Conservation (phyloP, 2,797 vertebrate species). For the Sebastes taczanowskii region DNA sequence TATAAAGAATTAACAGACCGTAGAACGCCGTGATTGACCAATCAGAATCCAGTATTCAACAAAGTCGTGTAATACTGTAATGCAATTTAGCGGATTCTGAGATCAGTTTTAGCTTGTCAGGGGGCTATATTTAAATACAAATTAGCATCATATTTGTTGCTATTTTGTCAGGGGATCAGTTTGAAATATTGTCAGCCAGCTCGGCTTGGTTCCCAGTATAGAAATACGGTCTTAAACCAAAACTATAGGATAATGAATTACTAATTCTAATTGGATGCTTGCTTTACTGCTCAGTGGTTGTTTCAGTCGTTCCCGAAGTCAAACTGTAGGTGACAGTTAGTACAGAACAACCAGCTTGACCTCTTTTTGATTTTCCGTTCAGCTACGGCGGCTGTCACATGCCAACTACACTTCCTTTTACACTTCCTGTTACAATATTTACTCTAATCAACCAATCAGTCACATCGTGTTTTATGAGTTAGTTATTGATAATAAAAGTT, state of each 20-base stretch:
- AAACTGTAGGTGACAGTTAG: neutral
- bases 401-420: neutral
- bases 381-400: neutral
- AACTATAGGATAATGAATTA: neutral
- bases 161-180: neutral
- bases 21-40: too few relatives aligned
- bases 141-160: neutral
- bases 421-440: neutral
- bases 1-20: too few relatives aligned
- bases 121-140: neutral
- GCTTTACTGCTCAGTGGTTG: neutral
- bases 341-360: too few relatives aligned
- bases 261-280: neutral
- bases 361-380: too few relatives aligned
- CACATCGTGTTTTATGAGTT: neutral
- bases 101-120: neutral
- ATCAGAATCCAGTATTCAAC: too few relatives aligned
- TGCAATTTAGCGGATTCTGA: neutral
- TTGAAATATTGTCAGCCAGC: neutral
- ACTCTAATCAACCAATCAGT: neutral
- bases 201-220: neutral
- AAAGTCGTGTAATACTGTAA: neutral
- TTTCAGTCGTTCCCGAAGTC: neutral
- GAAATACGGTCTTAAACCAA: neutral
- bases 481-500: neutral